Base-by-base conservation (phyloP, 1,140 invertebrate species). In the Diabrotica undecimpunctata region DNA sequence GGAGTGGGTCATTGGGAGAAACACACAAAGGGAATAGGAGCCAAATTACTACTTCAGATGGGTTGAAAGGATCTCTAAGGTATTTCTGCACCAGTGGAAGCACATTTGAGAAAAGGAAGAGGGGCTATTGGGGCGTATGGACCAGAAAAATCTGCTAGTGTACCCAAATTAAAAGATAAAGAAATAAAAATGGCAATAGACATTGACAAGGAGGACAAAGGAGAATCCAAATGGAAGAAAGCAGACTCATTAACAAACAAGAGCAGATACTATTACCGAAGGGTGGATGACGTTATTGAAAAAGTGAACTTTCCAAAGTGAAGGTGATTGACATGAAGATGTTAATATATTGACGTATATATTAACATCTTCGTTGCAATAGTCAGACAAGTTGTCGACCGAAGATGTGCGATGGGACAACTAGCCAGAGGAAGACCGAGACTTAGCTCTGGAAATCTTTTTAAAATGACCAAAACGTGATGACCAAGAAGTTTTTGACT, bases 61-160 rank as follows among this genome's bases (percentile, higher is more conserved):
- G 97, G 98, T 71, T 98, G 98, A 46, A 98, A 97, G 82, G 87
- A 92, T 67, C 81, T 96, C 25, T 95, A 99, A 80, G 98, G 98
- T 75, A 98, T 99, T 62, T 89, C 90, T 9, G 90, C 92, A 51
- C 98, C 98, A 0, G 93, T 99, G 35, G 93, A 97, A 80, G 97
- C 96, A 0, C 88, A 90, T 67, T 79, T 96, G 39, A 82, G 97
- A 39, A 96, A 94, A 82, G 97, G 97, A 37, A 84, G 93, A 75
- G 95, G 95, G 39, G 96, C 96, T 3, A 95, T 98, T 70, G 91
- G 92, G 38, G 92, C 91, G 0, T 95, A 95, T 80, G 93, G 92
- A 8, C 89, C 90, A 2, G 93, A 95, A 75, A 89, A 87, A 69
- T 72, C 75, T 1, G 77, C 81, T 10, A 79, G 74, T 67, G 66